These are phyloP conservation scores for Pedionomus torquatus DNA, from an alignment of 2,113 vertebrate species.

Conservation along the genomic window DNA sequence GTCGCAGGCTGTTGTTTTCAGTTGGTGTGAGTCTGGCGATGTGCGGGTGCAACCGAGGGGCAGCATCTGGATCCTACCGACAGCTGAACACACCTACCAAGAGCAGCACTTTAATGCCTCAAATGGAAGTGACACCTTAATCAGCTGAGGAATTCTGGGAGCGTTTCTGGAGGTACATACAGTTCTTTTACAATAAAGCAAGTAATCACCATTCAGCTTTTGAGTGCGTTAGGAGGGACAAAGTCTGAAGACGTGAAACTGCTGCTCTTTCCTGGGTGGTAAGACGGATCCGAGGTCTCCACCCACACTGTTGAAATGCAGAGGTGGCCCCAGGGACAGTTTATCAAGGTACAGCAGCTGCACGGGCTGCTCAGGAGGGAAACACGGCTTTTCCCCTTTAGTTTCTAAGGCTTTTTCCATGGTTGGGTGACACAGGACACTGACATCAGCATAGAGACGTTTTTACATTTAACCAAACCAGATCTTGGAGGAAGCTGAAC, in stretches of 20 bases:
- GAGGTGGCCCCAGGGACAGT: accelerated
- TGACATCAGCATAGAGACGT: neutral
- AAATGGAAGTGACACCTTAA: neutral
- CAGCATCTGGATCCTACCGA: neutral
- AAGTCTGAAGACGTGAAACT: neutral
- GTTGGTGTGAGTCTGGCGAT: neutral
- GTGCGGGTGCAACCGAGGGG: neutral
- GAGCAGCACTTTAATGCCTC: neutral
- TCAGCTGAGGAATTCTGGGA: neutral
- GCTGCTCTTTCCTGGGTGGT: neutral
- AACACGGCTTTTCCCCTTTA: neutral
- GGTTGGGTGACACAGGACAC: neutral
- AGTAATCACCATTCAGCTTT: neutral
- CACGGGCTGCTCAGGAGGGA: accelerated
- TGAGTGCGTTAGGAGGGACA: neutral
- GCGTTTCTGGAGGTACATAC: neutral
- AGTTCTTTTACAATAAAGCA: neutral
- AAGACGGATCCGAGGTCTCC: neutral
- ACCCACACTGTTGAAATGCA: neutral
- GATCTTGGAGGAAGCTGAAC: neutral
- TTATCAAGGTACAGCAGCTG: neutral
- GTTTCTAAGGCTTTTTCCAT: neutral
- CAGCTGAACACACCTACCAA: neutral
- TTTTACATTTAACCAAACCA: accelerated
- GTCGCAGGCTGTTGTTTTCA: neutral